phyloP scores from a whole-genome alignment of 1,140 invertebrate species.

The Penaeus japonicus region DNA sequence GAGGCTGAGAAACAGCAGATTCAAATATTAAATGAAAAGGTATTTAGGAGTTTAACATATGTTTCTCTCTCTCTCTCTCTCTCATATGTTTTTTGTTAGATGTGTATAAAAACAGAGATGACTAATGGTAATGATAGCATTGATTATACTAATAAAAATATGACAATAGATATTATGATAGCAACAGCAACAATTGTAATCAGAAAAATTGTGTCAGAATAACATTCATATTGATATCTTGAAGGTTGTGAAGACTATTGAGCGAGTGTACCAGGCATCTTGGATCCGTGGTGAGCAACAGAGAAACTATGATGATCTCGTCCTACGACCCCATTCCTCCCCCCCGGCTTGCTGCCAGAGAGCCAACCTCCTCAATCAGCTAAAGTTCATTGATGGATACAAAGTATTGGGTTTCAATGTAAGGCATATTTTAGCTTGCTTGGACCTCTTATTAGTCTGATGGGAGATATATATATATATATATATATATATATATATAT shows the following conservation, averaged over 20 bases:
- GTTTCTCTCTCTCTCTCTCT: background rate
- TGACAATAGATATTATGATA: no score
- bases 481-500: no score
- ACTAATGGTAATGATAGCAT: no score
- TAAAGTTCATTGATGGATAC: constrained; percentile 87
- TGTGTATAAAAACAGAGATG: background rate
- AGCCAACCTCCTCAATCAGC: constrained; percentile 79
- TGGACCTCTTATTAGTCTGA: constrained; percentile 52
- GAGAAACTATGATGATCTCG: constrained; percentile 81
- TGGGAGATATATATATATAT: no score
- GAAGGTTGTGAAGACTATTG: constrained; percentile 71
- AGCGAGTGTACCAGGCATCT: constrained; percentile 77
- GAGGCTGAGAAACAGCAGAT: constrained; percentile 76
- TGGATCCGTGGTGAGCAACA: constrained; percentile 91
- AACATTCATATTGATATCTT: constrained; percentile 43
- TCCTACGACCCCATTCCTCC: constrained; percentile 77
- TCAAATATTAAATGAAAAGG: constrained; percentile 76
- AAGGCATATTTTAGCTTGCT: constrained; percentile 61
- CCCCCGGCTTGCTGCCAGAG: constrained; percentile 78
- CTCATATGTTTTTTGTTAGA: constrained; percentile 20
- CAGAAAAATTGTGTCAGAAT: background rate
- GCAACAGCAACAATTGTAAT: no score
- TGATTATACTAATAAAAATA: no score
- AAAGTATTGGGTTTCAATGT: constrained; percentile 83
- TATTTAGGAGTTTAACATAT: constrained; percentile 63